Evolutionary conservation across 2,888 invertebrate species (phyloP).

Genomic region (Calameuta filiformis): DNA sequence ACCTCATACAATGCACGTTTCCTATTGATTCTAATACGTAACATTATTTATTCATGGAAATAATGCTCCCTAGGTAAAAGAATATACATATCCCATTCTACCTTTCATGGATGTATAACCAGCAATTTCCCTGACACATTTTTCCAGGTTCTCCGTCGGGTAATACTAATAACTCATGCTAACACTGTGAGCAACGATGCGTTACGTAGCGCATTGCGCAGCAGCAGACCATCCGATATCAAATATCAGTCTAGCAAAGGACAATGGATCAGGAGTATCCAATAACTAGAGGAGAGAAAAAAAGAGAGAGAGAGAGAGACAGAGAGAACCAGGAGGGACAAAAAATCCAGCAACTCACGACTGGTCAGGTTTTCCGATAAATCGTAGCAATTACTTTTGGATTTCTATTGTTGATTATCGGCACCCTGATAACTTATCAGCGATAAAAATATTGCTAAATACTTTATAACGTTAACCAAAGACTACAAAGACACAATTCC

Average conservation of each 20-base stretch:
- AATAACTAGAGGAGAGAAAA: not conserved
- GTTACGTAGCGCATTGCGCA: not conserved
- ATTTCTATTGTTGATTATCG: not conserved
- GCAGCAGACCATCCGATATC: not conserved
- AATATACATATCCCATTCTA: not conserved
- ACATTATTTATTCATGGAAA: not conserved
- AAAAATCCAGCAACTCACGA: not conserved
- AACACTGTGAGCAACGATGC: not conserved
- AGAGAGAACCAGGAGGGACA: not conserved
- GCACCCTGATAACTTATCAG: not conserved
- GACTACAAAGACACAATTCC: not conserved
- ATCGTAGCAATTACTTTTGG: not conserved
- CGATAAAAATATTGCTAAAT: not conserved
- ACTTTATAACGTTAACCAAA: not conserved
- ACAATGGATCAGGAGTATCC: not conserved
- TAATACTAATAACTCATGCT: not conserved
- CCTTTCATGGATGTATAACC: not conserved
- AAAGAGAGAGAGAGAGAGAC: not conserved
- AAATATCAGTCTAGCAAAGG: not conserved
- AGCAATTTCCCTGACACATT: not conserved
- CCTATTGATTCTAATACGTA: not conserved
- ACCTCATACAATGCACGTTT: not conserved
- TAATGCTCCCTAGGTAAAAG: not conserved
- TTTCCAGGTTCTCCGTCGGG: not conserved
- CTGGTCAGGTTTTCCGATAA: not conserved